Conservation (phyloP, 2,888 invertebrate species). For the Epinotia brunnichana region DNA sequence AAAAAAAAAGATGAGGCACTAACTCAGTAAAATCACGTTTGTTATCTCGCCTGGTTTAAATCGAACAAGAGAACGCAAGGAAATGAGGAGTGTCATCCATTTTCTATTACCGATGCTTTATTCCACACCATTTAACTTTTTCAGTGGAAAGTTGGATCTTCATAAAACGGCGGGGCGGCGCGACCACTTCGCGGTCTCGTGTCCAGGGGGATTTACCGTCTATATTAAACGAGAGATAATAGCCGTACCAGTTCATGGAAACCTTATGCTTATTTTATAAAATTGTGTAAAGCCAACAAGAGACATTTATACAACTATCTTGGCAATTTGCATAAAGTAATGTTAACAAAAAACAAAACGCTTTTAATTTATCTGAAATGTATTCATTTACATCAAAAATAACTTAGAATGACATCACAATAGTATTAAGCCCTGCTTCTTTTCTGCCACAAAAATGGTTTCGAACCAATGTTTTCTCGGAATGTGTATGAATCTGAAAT, state of each 20-base stretch:
- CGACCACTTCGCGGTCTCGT: constrained; percentile 58
- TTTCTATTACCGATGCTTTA: constrained; percentile 74
- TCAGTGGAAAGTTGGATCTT: constrained; percentile 68
- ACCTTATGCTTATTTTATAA: neutral
- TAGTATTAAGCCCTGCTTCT: too few relatives aligned
- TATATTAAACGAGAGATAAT: constrained; percentile 58
- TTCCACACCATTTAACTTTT: constrained; percentile 77
- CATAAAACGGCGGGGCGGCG: constrained; percentile 56
- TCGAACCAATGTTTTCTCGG: too few relatives aligned
- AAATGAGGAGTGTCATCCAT: constrained; percentile 76
- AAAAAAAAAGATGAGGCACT: too few relatives aligned
- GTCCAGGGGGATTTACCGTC: constrained; percentile 49
- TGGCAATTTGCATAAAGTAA: too few relatives aligned
- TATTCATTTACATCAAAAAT: too few relatives aligned
- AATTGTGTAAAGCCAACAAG: neutral
- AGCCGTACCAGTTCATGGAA: constrained; percentile 47
- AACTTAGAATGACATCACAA: too few relatives aligned
- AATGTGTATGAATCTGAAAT: too few relatives aligned
- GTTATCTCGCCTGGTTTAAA: constrained; percentile 40
- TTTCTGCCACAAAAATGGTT: too few relatives aligned
- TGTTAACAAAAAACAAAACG: too few relatives aligned
- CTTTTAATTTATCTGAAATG: too few relatives aligned
- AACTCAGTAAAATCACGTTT: constrained; percentile 24
- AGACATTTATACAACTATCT: neutral
- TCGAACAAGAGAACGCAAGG: constrained; percentile 57